phyloP scores from a whole-genome alignment of 2,113 vertebrate species.

The Nothoprocta pentlandii region DNA sequence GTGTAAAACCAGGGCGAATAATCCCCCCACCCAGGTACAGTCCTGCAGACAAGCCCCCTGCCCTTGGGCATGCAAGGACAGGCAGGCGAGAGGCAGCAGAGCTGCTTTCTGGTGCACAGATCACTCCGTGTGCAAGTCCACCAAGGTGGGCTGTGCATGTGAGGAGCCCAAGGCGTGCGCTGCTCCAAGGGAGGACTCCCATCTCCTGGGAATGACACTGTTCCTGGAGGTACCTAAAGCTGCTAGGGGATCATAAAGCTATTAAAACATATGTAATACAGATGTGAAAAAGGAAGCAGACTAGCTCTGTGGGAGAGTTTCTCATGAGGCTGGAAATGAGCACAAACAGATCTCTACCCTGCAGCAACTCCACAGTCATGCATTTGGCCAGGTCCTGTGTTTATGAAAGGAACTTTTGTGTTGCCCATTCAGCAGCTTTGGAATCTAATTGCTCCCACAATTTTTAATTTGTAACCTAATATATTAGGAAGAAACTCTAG shows the following conservation, averaged over 20 bases:
- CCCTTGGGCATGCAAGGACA: background rate
- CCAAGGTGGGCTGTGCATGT: background rate
- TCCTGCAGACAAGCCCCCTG: background rate
- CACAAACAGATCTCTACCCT: background rate
- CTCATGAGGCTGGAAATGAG: background rate
- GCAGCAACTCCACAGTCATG: background rate
- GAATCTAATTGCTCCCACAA: background rate
- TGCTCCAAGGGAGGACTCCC: rapidly evolving
- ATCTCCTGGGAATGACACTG: background rate
- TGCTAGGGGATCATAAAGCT: background rate
- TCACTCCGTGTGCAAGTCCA: no score
- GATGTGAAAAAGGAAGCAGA: background rate
- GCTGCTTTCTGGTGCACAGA: background rate
- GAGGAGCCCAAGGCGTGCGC: background rate
- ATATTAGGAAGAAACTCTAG: background rate
- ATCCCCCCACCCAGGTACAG: background rate
- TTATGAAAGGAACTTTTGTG: background rate
- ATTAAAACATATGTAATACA: background rate
- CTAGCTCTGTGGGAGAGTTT: background rate
- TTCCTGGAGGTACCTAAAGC: background rate
- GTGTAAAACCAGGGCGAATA: background rate
- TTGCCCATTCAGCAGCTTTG: background rate
- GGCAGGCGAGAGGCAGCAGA: background rate
- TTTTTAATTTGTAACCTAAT: conserved; percentile 53
- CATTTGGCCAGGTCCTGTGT: background rate